A percentile compares a stretch with the other conserved stretches of the same genome.
Evolutionary conservation across 2,888 invertebrate genomes (phyloP).

Genomic region (Apamea epomidion): DNA sequence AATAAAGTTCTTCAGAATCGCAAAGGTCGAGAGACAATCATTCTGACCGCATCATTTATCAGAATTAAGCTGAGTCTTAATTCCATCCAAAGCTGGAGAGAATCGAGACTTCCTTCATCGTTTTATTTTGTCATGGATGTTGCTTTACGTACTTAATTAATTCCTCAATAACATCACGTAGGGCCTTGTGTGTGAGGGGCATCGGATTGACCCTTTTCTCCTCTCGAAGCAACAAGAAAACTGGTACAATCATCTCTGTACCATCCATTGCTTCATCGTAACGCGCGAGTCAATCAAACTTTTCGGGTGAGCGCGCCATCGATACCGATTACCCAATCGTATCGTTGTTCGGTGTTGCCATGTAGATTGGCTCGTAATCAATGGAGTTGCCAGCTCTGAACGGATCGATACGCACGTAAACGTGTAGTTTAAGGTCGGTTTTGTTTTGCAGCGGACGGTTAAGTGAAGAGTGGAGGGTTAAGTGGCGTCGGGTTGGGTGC

Average conservation of each 20-base stretch:
- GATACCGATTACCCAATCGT: slow-evolving; percentile 46
- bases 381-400: slow-evolving; percentile 64
- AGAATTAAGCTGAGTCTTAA: slow-evolving; percentile 64
- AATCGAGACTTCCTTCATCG: slow-evolving; percentile 69
- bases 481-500: slow-evolving; percentile 49
- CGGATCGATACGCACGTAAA: slow-evolving; percentile 78
- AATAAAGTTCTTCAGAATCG: slow-evolving; percentile 51
- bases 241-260: slow-evolving; percentile 22
- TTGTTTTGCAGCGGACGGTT: slow-evolving; percentile 65
- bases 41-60: slow-evolving; percentile 66
- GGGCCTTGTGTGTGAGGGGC: slow-evolving; percentile 74
- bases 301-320: slow-evolving; percentile 42
- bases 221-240: slow-evolving; percentile 36
- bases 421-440: slow-evolving; percentile 59
- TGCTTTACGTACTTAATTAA: slow-evolving; percentile 78
- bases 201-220: slow-evolving; percentile 71
- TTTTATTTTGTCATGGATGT: slow-evolving; percentile 71
- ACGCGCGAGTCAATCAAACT: slow-evolving; percentile 30
- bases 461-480: slow-evolving; percentile 62
- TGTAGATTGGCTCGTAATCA: slow-evolving; percentile 71
- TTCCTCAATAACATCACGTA: slow-evolving; percentile 83
- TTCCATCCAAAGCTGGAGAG: slow-evolving; percentile 63
- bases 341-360: slow-evolving; percentile 67
- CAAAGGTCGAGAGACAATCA: slow-evolving; percentile 64
- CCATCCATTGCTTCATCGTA: slow-evolving; percentile 38